A percentile compares a stretch with the other conserved stretches of the same genome.
These are phyloP conservation scores for Hyla sarda DNA, from an alignment of 2,113 vertebrate species.

Conservation along the genomic window DNA sequence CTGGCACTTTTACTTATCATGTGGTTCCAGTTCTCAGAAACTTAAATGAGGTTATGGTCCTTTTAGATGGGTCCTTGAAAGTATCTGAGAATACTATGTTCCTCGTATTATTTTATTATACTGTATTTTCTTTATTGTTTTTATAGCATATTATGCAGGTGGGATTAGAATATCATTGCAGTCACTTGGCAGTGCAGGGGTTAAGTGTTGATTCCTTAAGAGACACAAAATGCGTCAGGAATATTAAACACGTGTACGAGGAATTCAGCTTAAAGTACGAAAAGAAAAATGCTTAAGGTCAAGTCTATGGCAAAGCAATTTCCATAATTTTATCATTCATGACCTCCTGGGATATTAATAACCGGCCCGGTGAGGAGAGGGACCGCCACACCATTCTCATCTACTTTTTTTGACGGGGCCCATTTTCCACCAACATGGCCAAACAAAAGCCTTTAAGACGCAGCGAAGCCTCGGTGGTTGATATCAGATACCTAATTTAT, in stretches of 20 bases:
- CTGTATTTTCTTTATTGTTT: too few species aligned
- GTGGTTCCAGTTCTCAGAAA: too few species aligned
- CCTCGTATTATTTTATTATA: too few species aligned
- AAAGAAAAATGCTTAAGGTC: constrained; percentile 36
- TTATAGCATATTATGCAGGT: too few species aligned
- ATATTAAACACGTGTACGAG: neutral
- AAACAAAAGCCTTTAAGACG: constrained; percentile 48
- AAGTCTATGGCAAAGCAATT: constrained; percentile 9
- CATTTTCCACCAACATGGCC: neutral
- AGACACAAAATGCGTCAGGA: neutral
- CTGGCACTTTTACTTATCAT: too few species aligned
- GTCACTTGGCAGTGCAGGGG: neutral
- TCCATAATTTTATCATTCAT: constrained; percentile 15
- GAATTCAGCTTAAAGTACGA: constrained; percentile 12
- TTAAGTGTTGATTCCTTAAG: neutral
- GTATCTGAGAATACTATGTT: too few species aligned
- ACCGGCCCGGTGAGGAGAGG: neutral
- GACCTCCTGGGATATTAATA: constrained; percentile 7
- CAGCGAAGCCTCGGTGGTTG: constrained; percentile 14
- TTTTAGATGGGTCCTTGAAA: too few species aligned
- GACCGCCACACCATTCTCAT: neutral
- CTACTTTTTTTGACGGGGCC: constrained; percentile 11
- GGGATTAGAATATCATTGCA: neutral
- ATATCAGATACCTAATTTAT: constrained; percentile 49
- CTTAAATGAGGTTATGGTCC: too few species aligned